phyloP scores from a whole-genome alignment of 2,888 invertebrate genomes.

The Ramazzottius varieornatus region DNA sequence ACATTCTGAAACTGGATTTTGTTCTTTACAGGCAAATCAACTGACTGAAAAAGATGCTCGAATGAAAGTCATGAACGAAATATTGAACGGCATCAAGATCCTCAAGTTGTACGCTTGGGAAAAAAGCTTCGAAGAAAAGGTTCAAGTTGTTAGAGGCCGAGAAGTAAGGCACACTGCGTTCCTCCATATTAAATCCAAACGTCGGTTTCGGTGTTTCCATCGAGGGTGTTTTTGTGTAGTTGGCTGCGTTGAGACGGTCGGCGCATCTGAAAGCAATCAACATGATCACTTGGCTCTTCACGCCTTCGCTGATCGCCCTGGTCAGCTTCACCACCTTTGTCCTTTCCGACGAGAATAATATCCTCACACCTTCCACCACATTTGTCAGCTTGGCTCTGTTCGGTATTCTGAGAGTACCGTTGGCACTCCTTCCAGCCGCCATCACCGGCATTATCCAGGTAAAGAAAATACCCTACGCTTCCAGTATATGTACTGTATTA shows the following conservation, averaged over 20 bases:
- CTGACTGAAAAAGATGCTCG: background rate
- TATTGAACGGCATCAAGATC: background rate
- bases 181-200: background rate
- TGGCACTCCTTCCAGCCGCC: background rate
- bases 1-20: background rate
- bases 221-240: background rate
- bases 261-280: background rate
- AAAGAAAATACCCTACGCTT: too few species aligned
- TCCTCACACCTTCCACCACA: background rate
- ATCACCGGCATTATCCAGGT: background rate
- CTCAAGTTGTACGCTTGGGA: conserved; percentile 3
- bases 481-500: too few species aligned
- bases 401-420: background rate
- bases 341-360: background rate
- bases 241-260: background rate
- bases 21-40: background rate
- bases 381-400: conserved; percentile 1
- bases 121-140: background rate
- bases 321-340: background rate
- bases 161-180: background rate
- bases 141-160: background rate
- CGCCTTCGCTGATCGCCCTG: background rate
- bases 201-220: too few species aligned
- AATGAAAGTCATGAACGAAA: background rate
- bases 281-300: conserved; percentile 4